Conservation (phyloP, 1,140 invertebrate genomes). For the Macrosteles quadrilineatus region DNA sequence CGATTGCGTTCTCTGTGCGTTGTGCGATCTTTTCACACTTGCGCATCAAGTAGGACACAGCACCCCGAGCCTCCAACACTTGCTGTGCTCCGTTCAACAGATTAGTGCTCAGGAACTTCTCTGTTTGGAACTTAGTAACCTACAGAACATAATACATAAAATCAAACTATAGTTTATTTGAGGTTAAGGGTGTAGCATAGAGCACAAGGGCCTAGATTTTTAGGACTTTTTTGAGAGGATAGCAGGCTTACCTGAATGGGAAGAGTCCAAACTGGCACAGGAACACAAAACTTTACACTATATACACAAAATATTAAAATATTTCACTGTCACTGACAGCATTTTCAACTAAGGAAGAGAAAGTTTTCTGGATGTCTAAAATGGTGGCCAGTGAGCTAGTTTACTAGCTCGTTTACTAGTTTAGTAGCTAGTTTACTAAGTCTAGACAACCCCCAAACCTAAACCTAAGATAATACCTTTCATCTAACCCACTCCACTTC, state of each 20-base stretch:
- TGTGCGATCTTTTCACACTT: constrained; percentile 71
- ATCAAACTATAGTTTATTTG: background rate
- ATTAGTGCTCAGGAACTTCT: constrained; percentile 67
- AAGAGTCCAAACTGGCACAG: no score
- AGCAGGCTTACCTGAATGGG: no score
- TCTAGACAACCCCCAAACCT: constrained; percentile 1
- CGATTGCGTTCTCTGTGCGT: constrained; percentile 71
- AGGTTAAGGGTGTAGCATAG: no score
- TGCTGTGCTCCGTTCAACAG: constrained; percentile 71
- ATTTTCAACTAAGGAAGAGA: no score
- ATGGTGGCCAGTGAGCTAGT: background rate
- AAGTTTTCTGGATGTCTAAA: no score
- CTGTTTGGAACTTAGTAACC: constrained; percentile 68
- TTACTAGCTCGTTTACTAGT: background rate
- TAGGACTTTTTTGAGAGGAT: no score
- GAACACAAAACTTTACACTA: no score
- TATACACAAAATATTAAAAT: no score
- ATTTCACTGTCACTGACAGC: no score
- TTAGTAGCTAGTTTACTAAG: background rate
- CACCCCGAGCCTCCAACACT: constrained; percentile 67
- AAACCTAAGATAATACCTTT: no score
- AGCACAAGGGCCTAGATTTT: no score
- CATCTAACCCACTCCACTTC: no score
- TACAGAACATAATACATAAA: constrained; percentile 42
- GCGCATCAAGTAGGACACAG: constrained; percentile 69